Evolutionary conservation across 1,140 invertebrate genomes (phyloP).

Genomic region (Aphelenchoides fujianensis): DNA sequence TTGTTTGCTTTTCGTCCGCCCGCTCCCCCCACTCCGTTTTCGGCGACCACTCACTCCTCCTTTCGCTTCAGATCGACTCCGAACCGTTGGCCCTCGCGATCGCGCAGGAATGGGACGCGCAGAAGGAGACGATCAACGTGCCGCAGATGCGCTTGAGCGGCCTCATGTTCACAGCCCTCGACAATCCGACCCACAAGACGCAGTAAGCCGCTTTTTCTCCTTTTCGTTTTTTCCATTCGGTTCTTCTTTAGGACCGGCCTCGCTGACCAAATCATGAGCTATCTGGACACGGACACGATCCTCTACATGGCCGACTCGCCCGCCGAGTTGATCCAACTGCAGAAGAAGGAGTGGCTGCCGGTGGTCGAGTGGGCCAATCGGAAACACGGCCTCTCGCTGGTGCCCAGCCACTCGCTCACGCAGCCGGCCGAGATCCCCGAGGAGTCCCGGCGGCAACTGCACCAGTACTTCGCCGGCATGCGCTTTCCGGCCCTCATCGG

Average conservation of each 20-base stretch:
- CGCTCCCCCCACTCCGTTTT: not conserved
- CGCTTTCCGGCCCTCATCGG: slow-evolving; percentile 68
- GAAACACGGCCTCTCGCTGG: slow-evolving; percentile 61
- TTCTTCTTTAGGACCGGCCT: slow-evolving; percentile 72
- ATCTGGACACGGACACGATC: slow-evolving; percentile 81
- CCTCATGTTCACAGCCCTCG: slow-evolving; percentile 81
- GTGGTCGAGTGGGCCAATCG: slow-evolving; percentile 81
- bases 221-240: slow-evolving; percentile 15
- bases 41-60: too few species aligned
- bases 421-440: slow-evolving; percentile 46
- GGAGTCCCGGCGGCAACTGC: slow-evolving; percentile 24
- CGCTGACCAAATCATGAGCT: slow-evolving; percentile 75
- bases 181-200: slow-evolving; percentile 81
- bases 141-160: slow-evolving; percentile 71
- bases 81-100: slow-evolving; percentile 84
- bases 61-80: slow-evolving; percentile 64
- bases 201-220: slow-evolving; percentile 51
- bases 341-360: slow-evolving; percentile 80
- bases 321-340: slow-evolving; percentile 73
- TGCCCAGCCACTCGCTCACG: slow-evolving; percentile 66
- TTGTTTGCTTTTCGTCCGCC: not conserved
- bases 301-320: slow-evolving; percentile 73
- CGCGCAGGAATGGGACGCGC: slow-evolving; percentile 85
- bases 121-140: slow-evolving; percentile 74
- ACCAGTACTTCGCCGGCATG: slow-evolving; percentile 26